These are phyloP conservation scores for Montipora sp. DNA, from an alignment of 64 coral and sea anemone genomes.

Conservation along the genomic window DNA sequence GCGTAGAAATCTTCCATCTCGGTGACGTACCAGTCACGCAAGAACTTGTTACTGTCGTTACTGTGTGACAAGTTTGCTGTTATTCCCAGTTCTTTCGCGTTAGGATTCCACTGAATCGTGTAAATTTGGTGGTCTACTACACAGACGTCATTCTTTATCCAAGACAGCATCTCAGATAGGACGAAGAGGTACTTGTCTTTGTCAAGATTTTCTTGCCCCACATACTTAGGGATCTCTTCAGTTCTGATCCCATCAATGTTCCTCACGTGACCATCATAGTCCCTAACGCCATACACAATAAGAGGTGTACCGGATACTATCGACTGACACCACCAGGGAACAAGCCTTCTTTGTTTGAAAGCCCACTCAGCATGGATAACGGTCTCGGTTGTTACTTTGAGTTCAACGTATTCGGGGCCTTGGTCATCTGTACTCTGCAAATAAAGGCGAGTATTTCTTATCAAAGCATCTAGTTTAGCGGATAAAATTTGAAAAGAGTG, in stretches of 20 bases:
- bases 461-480: no score
- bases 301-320: slow-evolving; percentile 25
- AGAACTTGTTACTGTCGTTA: neutral
- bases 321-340: slow-evolving; percentile 52
- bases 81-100: neutral
- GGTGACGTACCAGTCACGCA: slow-evolving; percentile 21
- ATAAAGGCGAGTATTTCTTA: neutral
- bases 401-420: slow-evolving; percentile 8
- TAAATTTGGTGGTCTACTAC: neutral
- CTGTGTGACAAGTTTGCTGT: neutral
- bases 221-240: slow-evolving; percentile 9
- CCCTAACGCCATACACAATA: slow-evolving; percentile 28
- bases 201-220: slow-evolving; percentile 38
- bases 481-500: no score
- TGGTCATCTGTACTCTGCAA: neutral
- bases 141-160: slow-evolving; percentile 8
- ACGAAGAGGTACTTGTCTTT: slow-evolving; percentile 15
- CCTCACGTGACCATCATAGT: slow-evolving; percentile 51
- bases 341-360: slow-evolving; percentile 10
- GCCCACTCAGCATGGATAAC: slow-evolving; percentile 22
- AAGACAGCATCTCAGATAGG: slow-evolving; percentile 16
- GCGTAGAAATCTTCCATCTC: slow-evolving; percentile 34
- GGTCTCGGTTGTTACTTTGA: slow-evolving; percentile 27
- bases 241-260: neutral
- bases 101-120: slow-evolving; percentile 25